These are phyloP conservation scores for Cordilura impudica DNA, from an alignment of 2,888 invertebrate genomes.

Conservation along the genomic window DNA sequence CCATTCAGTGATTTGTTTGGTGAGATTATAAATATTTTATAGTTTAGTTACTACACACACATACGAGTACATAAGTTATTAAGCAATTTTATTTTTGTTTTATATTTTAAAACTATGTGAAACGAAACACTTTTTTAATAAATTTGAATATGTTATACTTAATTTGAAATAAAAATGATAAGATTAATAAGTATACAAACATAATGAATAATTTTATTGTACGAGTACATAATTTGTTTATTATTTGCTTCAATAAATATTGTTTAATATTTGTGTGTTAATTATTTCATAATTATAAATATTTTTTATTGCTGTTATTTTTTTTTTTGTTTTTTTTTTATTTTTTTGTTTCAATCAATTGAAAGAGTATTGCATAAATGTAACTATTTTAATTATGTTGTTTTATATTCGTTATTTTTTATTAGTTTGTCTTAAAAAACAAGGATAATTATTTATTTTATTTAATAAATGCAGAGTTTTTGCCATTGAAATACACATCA, in stretches of 20 bases:
- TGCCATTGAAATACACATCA: slow-evolving; percentile 71
- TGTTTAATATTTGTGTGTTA: not conserved
- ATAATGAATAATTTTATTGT: too few species aligned
- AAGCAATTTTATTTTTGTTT: not conserved
- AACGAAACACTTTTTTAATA: not conserved
- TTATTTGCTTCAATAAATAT: slow-evolving; percentile 17
- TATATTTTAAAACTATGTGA: not conserved
- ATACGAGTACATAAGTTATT: too few species aligned
- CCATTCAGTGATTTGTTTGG: not conserved
- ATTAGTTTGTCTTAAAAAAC: slow-evolving; percentile 25
- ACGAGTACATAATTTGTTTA: not conserved
- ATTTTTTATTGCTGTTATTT: slow-evolving; percentile 46
- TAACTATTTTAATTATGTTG: slow-evolving; percentile 15
- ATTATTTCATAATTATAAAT: not conserved
- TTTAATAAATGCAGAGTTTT: slow-evolving; percentile 68
- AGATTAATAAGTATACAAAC: too few species aligned
- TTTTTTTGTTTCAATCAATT: not conserved
- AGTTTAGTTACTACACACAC: not conserved
- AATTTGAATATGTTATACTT: not conserved
- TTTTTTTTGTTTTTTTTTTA: not conserved
- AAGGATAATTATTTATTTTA: slow-evolving; percentile 28
- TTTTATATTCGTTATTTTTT: slow-evolving; percentile 13
- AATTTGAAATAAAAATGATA: not conserved
- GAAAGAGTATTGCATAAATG: not conserved
- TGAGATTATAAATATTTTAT: not conserved